These are phyloP conservation scores for Drosophila ironensis DNA, from an alignment of 1,140 invertebrate genomes.

Conservation along the genomic window DNA sequence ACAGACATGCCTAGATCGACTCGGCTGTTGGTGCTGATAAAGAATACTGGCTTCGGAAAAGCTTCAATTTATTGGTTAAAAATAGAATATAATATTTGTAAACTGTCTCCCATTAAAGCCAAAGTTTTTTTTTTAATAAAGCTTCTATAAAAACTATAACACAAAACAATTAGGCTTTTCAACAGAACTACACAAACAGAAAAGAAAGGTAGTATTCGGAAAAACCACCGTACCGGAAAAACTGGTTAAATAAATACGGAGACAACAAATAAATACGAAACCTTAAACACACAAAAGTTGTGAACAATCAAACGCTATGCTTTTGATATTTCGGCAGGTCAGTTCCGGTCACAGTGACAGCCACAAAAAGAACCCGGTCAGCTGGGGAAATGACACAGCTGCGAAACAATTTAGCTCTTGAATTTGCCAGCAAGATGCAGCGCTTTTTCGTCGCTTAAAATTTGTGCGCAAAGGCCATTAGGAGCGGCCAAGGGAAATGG, in stretches of 20 bases:
- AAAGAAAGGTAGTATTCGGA: background rate
- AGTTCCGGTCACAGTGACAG: too few species aligned
- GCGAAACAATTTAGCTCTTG: background rate
- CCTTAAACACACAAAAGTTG: background rate
- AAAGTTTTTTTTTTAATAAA: too few species aligned
- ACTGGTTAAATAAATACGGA: background rate
- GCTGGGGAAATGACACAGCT: background rate
- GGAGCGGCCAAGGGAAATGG: conserved; percentile 17
- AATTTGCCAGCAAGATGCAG: background rate
- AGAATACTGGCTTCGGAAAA: too few species aligned
- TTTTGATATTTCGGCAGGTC: background rate
- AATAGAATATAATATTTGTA: too few species aligned
- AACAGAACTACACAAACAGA: background rate
- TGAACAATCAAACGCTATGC: background rate
- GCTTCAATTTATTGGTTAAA: too few species aligned
- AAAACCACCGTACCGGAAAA: background rate
- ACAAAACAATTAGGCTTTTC: background rate
- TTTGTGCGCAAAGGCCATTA: conserved; percentile 23
- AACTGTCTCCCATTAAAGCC: too few species aligned
- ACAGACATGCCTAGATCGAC: too few species aligned
- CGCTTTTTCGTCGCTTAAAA: background rate
- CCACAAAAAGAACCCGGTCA: background rate
- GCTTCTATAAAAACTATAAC: background rate
- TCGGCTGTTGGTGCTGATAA: too few species aligned
- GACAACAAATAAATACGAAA: background rate